Evolutionary conservation across 2,113 vertebrate genomes (phyloP), one percentile per base, ranked within the genome.

Genomic region (Alouatta palliata): DNA sequence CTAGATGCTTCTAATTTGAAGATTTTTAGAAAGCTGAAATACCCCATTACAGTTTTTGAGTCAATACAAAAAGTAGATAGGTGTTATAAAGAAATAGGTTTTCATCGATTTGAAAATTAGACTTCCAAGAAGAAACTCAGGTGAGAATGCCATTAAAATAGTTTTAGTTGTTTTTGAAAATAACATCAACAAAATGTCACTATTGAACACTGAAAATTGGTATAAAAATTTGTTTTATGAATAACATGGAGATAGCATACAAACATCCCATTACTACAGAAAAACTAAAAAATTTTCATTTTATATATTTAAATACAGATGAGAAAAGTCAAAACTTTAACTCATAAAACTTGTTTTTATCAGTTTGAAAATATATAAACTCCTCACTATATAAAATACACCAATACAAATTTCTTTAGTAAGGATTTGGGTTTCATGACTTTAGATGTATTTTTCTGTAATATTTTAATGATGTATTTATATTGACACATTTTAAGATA

Each of bases 151-250:
- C 61, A 83, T 82, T 87, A 30, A 83, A 94, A 87, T 82, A 17
- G 11, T 49, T 85, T 95, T 56, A 71, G 61, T 92, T 91, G 47
- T 58, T 68, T 75, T 93, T 92, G 10, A 88, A 93, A 75, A 91
- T 58, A 87, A 73, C 4, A 79, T 89, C 47, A 95, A 80, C 76
- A 94, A 83, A 79, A 73, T 83, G 10, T 52, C 40, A 94, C 32
- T 86, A 52, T 40, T 91, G 82, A 91, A 54, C 64, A 47, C 0
- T 88, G 21, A 25, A 82, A 84, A 91, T 47, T 89, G 66, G 47
- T 94, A 80, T 77, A 85, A 82, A 87, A 89, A 32, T 93, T 90
- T 49, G 56, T 45, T 80, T 91, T 87, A 76, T 68, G 52, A 84
- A 2, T 85, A 83, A 81, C 1, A n/a, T 4, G 49, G 56, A 82